Evolutionary conservation across 2,113 vertebrate species (phyloP).

Genomic region (Turdus rufiventris): DNA sequence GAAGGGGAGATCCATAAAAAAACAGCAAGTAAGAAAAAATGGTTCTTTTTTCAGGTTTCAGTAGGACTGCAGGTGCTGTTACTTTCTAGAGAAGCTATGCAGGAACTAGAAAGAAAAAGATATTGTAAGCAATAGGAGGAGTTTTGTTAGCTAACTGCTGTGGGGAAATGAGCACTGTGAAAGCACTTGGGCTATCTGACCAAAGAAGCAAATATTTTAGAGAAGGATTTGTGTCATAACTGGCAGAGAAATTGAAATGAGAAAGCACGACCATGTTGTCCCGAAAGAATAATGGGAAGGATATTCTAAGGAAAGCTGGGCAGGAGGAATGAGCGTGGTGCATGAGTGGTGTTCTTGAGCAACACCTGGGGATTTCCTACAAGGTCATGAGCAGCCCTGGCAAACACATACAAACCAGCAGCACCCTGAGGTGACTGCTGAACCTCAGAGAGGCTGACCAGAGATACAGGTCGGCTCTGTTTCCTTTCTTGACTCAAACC

Average conservation of each 20-base stretch:
- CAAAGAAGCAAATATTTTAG: neutral
- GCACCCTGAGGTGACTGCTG: too few relatives aligned
- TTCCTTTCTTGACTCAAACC: neutral
- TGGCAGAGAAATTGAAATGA: neutral
- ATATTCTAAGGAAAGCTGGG: neutral
- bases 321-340: fast-evolving
- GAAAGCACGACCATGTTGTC: neutral
- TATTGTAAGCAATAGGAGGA: neutral
- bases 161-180: neutral
- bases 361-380: neutral
- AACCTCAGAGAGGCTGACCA: neutral
- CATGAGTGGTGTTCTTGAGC: neutral
- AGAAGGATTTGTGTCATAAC: neutral
- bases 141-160: neutral
- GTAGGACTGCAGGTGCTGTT: neutral
- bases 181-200: neutral
- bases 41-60: neutral
- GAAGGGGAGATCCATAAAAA: neutral
- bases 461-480: neutral
- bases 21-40: neutral
- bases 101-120: neutral
- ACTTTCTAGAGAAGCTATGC: neutral
- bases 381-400: neutral
- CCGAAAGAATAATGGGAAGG: neutral
- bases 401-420: neutral